Evolutionary conservation across 2,797 vertebrate genomes (phyloP).

Genomic region (Notamacropus eugenii): DNA sequence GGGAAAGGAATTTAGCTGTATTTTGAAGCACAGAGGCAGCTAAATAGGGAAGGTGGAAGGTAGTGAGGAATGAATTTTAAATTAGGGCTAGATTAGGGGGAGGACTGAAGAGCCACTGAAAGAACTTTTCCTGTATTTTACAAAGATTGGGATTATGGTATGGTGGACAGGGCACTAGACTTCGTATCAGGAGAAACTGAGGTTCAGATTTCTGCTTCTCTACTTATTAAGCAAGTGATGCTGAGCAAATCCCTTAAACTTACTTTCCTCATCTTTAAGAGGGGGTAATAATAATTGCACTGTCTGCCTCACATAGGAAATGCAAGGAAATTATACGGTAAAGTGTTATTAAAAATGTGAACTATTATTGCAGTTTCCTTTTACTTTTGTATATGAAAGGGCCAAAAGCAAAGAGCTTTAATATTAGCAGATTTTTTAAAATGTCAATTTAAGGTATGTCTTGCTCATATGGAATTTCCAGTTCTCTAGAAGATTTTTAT

Average conservation of each 20-base stretch:
- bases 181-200: not conserved
- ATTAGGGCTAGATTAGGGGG: not conserved
- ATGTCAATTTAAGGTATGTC: slow-evolving; percentile 50
- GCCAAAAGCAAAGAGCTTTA: slow-evolving; percentile 19
- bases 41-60: not conserved
- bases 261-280: not conserved
- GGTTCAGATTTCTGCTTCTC: not conserved
- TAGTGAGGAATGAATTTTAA: not conserved
- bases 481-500: slow-evolving; percentile 53
- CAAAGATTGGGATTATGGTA: not conserved
- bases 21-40: not conserved
- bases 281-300: not conserved
- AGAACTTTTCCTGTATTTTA: not conserved
- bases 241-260: not conserved
- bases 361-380: not conserved
- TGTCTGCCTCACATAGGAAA: not conserved
- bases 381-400: not conserved
- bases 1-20: not conserved
- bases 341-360: not conserved
- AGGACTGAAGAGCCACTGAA: not conserved
- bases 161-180: not conserved
- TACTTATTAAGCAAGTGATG: not conserved
- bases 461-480: slow-evolving; percentile 41
- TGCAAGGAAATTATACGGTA: not conserved
- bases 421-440: slow-evolving; percentile 46